A percentile compares a stretch with the other conserved stretches of the same genome.
Evolutionary conservation across 53 echinoderm and acorn worm species (phyloP).

Genomic region (Echinometra lucunter): DNA sequence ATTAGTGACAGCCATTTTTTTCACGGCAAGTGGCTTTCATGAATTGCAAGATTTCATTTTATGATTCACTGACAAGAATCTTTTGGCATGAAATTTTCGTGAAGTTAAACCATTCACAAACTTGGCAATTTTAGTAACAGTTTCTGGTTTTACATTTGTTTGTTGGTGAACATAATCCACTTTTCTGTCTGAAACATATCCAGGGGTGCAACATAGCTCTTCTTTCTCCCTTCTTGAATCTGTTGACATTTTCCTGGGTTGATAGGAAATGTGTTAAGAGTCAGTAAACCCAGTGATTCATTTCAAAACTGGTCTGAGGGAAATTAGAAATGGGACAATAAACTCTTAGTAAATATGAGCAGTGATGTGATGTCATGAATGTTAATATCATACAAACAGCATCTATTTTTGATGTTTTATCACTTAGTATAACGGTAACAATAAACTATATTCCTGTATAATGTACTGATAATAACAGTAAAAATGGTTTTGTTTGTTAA

Average conservation of each 20-base stretch:
- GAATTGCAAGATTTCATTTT: too few species aligned
- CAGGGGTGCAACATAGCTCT: not conserved
- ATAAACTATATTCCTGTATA: too few species aligned
- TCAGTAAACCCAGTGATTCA: conserved; percentile 19
- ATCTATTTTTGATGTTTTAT: too few species aligned
- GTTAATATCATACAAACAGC: not conserved
- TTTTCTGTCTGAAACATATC: not conserved
- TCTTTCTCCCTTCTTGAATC: not conserved
- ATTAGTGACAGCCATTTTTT: too few species aligned
- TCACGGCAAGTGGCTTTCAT: too few species aligned
- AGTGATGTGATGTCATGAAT: not conserved
- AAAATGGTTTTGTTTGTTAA: too few species aligned
- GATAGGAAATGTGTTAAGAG: conserved; percentile 47
- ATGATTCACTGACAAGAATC: too few species aligned
- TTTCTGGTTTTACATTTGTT: not conserved
- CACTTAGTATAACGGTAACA: too few species aligned
- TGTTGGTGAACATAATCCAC: not conserved
- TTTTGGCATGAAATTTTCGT: too few species aligned
- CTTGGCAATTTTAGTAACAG: too few species aligned
- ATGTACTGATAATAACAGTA: too few species aligned
- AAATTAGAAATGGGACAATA: conserved; percentile 29
- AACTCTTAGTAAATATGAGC: conserved; percentile 15
- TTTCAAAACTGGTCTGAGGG: conserved; percentile 46
- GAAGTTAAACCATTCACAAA: too few species aligned
- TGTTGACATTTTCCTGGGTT: not conserved